Percentiles rank a stretch among this genome's conserved stretches.
These are phyloP conservation scores for Chlorocebus sabaeus DNA, from an alignment of 2,113 vertebrate species.

Conservation along the genomic window DNA sequence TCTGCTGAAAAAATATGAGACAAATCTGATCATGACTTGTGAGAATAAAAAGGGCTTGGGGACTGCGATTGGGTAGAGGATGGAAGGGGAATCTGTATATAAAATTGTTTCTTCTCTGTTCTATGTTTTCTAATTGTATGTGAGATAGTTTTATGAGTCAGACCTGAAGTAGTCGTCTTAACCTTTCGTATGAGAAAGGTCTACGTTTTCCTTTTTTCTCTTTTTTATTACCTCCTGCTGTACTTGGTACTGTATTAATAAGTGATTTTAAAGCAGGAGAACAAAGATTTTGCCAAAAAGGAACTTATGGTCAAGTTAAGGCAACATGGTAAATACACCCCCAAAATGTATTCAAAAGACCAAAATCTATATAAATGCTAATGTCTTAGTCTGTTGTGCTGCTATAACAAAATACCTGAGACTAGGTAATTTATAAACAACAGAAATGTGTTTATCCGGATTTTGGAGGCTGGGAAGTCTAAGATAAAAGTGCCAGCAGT, in stretches of 20 bases:
- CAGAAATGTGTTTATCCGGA: not conserved
- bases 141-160: slow-evolving; percentile 10
- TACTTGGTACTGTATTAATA: not conserved
- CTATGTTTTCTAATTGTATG: not conserved
- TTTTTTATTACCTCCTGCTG: not conserved
- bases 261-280: not conserved
- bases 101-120: not conserved
- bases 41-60: not conserved
- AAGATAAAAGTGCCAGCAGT: not conserved
- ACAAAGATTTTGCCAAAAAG: not conserved
- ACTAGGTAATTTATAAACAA: not conserved
- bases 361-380: not conserved
- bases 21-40: not conserved
- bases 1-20: not conserved
- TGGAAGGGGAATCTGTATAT: not conserved
- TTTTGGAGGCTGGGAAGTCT: not conserved
- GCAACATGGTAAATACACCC: not conserved
- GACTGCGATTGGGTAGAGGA: not conserved
- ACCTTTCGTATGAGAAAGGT: not conserved
- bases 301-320: not conserved
- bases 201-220: not conserved
- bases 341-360: not conserved
- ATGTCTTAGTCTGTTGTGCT: not conserved
- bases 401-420: not conserved
- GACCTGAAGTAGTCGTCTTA: not conserved